phyloP scores from a whole-genome alignment of 2,797 vertebrate species.

The Melanotaenia pygmaea region DNA sequence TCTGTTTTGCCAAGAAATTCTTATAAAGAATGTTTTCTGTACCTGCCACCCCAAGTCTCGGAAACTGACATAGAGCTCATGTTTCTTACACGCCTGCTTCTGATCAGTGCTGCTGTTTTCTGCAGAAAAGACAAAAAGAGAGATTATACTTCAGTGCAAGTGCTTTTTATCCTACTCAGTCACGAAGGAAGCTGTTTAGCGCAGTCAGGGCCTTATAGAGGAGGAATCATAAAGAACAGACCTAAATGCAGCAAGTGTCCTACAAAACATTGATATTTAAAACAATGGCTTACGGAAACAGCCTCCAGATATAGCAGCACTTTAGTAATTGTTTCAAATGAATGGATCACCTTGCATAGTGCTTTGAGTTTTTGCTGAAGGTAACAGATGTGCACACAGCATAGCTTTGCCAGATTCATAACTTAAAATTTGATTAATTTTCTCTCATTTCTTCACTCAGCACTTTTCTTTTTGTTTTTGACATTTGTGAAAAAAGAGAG shows the following conservation, averaged over 20 bases:
- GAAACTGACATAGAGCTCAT: slow-evolving; percentile 97
- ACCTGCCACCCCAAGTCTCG: slow-evolving; percentile 99
- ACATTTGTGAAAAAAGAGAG: slow-evolving; percentile 27
- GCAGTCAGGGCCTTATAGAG: slow-evolving; percentile 40
- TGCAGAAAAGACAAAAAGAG: slow-evolving; percentile 68
- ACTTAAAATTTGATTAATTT: slow-evolving; percentile 37
- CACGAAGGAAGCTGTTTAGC: slow-evolving; percentile 38
- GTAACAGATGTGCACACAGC: slow-evolving; percentile 60
- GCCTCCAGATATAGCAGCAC: slow-evolving; percentile 60
- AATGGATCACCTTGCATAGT: slow-evolving; percentile 59
- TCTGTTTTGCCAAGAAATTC: not conserved
- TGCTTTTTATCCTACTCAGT: slow-evolving; percentile 33
- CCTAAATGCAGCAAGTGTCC: slow-evolving; percentile 27
- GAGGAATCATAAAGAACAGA: slow-evolving; percentile 54
- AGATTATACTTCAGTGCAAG: slow-evolving; percentile 33
- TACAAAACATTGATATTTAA: slow-evolving; percentile 51
- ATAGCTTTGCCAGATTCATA: slow-evolving; percentile 40
- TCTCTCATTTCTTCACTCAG: slow-evolving; percentile 30
- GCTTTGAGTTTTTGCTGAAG: slow-evolving; percentile 61
- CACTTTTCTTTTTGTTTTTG: slow-evolving; percentile 25
- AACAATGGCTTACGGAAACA: slow-evolving; percentile 61
- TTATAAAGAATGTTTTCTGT: slow-evolving; percentile 57
- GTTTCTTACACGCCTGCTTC: slow-evolving; percentile 98
- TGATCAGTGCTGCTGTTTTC: slow-evolving; percentile 97
- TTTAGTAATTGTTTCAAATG: slow-evolving; percentile 64